Evolutionary conservation across 2,113 vertebrate genomes (phyloP).

Genomic region (Otocyon megalotis): DNA sequence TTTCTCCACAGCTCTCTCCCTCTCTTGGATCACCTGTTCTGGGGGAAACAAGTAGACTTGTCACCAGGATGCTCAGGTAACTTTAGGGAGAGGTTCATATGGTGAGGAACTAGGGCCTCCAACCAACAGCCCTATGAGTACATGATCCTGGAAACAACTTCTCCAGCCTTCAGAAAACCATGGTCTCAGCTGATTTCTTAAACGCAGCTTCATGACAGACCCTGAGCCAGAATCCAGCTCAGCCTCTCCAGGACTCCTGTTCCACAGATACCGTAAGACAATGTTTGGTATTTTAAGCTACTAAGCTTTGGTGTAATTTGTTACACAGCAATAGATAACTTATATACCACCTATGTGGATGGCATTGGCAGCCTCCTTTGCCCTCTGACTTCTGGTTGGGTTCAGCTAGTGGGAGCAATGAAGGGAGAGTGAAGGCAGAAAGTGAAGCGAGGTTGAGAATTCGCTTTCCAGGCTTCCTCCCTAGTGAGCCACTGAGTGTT

Average conservation of each 20-base stretch:
- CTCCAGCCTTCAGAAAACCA: neutral
- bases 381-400: neutral
- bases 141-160: neutral
- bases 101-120: too few relatives aligned
- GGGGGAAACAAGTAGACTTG: neutral
- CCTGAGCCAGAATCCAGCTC: neutral
- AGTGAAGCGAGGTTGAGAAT: too few relatives aligned
- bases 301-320: neutral
- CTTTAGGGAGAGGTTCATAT: too few relatives aligned
- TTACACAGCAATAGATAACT: neutral
- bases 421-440: neutral
- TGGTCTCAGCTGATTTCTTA: neutral
- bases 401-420: neutral
- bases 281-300: neutral
- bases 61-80: neutral
- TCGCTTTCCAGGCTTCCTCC: neutral
- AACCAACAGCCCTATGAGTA: neutral
- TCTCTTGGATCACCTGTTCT: neutral
- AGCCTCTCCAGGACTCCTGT: neutral
- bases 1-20: neutral
- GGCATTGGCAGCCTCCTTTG: neutral
- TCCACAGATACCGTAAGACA: neutral
- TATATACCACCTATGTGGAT: neutral
- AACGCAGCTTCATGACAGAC: neutral
- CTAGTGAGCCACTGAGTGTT: neutral